Evolutionary conservation across 2,888 invertebrate species (phyloP).

Genomic region (Acleris emargana): DNA sequence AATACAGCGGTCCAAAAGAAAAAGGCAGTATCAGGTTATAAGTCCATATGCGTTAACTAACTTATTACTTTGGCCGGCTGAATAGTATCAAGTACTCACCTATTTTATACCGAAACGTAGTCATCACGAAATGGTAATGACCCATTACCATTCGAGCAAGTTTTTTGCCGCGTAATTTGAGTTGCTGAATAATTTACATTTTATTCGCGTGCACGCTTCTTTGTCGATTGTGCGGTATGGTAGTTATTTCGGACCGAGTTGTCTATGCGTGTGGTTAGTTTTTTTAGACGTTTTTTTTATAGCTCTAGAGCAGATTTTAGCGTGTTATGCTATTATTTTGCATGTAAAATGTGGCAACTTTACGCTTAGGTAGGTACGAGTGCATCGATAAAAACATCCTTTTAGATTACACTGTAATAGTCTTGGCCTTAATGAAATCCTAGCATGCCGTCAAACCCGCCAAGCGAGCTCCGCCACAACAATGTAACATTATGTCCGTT

Average conservation of each 20-base stretch:
- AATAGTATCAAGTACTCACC: slow-evolving; percentile 37
- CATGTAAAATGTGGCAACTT: background rate
- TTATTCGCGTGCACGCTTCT: slow-evolving; percentile 25
- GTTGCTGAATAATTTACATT: slow-evolving; percentile 29
- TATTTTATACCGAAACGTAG: slow-evolving; percentile 44
- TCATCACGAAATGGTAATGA: slow-evolving; percentile 48
- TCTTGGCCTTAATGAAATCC: slow-evolving; percentile 20
- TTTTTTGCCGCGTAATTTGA: slow-evolving; percentile 30
- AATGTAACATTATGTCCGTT: slow-evolving; percentile 18
- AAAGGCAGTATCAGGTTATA: too few relatives aligned
- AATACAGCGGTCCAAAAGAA: too few relatives aligned
- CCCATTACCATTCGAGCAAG: slow-evolving; percentile 43
- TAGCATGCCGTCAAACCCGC: slow-evolving; percentile 15
- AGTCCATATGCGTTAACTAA: too few relatives aligned
- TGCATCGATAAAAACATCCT: background rate
- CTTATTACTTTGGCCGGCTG: too few relatives aligned
- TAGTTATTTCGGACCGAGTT: slow-evolving; percentile 8
- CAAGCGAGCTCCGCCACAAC: slow-evolving; percentile 18
- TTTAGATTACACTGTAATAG: slow-evolving; percentile 9
- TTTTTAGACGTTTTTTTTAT: slow-evolving; percentile 1
- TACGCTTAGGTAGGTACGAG: background rate
- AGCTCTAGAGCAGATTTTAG: background rate
- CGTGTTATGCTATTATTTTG: background rate
- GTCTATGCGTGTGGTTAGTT: slow-evolving; percentile 20
- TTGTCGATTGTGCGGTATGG: slow-evolving; percentile 16